A percentile compares a stretch with the other conserved stretches of the same genome.
Evolutionary conservation across 2,797 vertebrate genomes (phyloP).

Genomic region (Chaunax sp.): DNA sequence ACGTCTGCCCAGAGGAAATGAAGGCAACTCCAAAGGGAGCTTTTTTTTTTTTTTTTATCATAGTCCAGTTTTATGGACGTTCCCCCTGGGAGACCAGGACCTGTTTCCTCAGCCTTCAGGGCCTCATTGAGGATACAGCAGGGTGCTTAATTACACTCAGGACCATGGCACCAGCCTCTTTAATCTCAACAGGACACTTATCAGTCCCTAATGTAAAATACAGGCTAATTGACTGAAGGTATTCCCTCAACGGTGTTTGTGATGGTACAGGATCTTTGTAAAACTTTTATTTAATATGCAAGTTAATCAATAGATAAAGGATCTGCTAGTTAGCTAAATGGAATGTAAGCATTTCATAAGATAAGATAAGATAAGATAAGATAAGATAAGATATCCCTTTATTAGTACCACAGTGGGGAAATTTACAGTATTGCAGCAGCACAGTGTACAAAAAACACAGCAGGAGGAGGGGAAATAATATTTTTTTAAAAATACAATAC

Average conservation of each 20-base stretch:
- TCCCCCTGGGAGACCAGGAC: slow-evolving; percentile 29
- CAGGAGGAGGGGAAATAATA: no score
- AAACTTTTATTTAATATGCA: neutral
- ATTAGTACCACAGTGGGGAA: no score
- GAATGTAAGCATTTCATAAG: neutral
- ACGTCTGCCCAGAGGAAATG: slow-evolving; percentile 52
- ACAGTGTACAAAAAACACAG: no score
- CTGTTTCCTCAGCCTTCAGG: slow-evolving; percentile 53
- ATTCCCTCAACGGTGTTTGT: neutral
- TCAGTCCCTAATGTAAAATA: neutral
- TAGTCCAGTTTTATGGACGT: slow-evolving; percentile 51
- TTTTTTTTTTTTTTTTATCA: slow-evolving; percentile 27
- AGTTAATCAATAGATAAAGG: no score
- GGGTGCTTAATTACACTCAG: slow-evolving; percentile 34
- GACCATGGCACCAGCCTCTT: slow-evolving; percentile 3
- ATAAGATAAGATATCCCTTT: no score
- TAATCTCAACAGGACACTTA: slow-evolving; percentile 22
- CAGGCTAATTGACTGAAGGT: slow-evolving; percentile 17
- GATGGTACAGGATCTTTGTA: neutral
- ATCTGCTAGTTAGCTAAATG: neutral
- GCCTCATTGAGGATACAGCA: slow-evolving; percentile 32
- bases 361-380: no score
- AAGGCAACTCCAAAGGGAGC: slow-evolving; percentile 32
- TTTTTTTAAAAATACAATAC: no score
- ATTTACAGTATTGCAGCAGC: no score